phyloP scores from a whole-genome alignment of 2,888 invertebrate genomes.

The Anoncus sp. region DNA sequence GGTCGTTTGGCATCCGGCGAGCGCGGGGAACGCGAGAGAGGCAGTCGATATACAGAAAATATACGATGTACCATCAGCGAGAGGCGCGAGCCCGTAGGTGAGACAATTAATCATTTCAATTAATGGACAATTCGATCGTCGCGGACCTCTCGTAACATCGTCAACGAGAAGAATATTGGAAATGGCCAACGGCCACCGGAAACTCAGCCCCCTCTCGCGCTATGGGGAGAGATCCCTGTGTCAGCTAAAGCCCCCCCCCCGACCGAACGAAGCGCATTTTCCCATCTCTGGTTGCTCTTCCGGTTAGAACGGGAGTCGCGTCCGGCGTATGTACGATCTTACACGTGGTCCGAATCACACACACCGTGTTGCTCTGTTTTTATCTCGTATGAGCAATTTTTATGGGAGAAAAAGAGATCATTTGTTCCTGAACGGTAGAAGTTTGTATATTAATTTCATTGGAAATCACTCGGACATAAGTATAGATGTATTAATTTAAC shows the following conservation, averaged over 20 bases:
- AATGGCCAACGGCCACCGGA: conserved; percentile 77
- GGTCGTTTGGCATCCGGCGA: conserved; percentile 62
- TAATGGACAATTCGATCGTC: conserved; percentile 81
- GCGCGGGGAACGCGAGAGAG: conserved; percentile 32
- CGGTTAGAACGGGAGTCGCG: conserved; percentile 26
- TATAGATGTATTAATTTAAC: no score
- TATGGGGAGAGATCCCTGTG: neutral
- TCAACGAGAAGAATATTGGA: conserved; percentile 81
- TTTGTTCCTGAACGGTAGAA: neutral
- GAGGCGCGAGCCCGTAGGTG: conserved; percentile 73
- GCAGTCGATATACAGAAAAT: conserved; percentile 54
- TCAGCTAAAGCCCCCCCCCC: neutral
- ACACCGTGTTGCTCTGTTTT: neutral
- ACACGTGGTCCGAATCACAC: neutral
- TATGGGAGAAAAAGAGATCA: neutral
- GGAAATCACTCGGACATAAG: neutral
- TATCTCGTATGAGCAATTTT: neutral
- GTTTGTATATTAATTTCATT: no score
- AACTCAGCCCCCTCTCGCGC: conserved; percentile 61
- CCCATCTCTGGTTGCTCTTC: conserved; percentile 49
- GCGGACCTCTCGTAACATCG: conserved; percentile 66
- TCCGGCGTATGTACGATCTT: conserved; percentile 1
- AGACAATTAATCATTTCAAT: conserved; percentile 84
- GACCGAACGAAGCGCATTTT: conserved; percentile 42
- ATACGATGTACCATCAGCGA: conserved; percentile 40